Conservation (phyloP, 2,113 vertebrate genomes). For the Grammomys surdaster region DNA sequence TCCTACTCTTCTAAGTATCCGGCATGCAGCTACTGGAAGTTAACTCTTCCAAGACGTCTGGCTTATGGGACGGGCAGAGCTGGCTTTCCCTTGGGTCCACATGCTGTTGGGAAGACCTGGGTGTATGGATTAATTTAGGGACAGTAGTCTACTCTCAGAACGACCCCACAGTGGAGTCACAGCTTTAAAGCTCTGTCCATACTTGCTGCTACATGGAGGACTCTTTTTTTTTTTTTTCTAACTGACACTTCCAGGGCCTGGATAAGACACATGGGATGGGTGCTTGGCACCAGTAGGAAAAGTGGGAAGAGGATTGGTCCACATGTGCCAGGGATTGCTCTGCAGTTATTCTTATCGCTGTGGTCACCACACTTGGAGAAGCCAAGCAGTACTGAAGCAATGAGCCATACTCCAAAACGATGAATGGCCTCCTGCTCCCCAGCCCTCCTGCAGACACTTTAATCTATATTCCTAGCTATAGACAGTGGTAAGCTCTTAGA, state of each 20-base stretch:
- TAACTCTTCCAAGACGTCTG: slow-evolving; percentile 10
- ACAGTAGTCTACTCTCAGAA: neutral
- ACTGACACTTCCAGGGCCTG: neutral
- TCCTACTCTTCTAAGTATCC: neutral
- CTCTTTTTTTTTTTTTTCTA: neutral
- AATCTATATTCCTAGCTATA: neutral
- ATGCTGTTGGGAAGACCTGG: neutral
- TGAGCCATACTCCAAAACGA: neutral
- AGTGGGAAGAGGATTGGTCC: neutral
- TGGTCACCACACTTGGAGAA: neutral
- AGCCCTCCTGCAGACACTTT: neutral
- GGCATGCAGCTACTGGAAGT: neutral
- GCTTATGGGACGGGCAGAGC: neutral
- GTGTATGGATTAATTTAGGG: neutral
- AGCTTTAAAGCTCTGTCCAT: neutral
- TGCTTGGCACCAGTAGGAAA: neutral
- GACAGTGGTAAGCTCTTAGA: neutral
- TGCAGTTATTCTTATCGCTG: neutral
- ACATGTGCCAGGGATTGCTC: too few relatives aligned
- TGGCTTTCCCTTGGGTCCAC: neutral
- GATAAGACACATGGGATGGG: neutral
- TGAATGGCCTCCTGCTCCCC: neutral
- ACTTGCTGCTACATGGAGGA: neutral
- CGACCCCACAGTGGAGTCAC: neutral
- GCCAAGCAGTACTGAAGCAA: neutral